A percentile compares a stretch with the other conserved stretches of the same genome.
Evolutionary conservation across 1,140 invertebrate genomes (phyloP).

Genomic region (Tenebrio molitor): DNA sequence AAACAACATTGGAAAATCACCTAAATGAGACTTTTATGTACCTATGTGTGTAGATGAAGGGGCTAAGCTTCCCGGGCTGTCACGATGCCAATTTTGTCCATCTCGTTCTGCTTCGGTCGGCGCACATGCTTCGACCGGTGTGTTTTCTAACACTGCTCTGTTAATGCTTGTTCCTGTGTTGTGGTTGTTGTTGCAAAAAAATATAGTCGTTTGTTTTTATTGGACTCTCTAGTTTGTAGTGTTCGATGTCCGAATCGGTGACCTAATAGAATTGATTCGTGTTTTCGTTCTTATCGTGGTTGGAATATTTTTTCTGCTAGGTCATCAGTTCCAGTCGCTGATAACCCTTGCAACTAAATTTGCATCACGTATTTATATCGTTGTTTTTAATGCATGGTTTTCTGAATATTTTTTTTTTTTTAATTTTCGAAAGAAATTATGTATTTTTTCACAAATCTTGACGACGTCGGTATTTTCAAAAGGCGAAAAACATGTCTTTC

Average conservation of each 20-base stretch:
- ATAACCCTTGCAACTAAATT: not conserved
- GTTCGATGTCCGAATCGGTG: not conserved
- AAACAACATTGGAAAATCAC: not conserved
- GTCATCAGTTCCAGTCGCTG: not conserved
- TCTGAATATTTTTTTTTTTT: not conserved
- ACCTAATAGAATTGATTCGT: not conserved
- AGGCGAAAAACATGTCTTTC: too few species aligned
- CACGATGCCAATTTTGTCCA: conserved; percentile 94
- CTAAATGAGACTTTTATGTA: conserved; percentile 50
- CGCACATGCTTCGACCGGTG: conserved; percentile 95
- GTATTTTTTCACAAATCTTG: not conserved
- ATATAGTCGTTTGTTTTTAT: not conserved
- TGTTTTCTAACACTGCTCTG: conserved; percentile 69
- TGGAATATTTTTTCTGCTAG: too few species aligned
- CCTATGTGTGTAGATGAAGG: conserved; percentile 84
- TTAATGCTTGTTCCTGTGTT: conserved; percentile 43
- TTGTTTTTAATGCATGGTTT: not conserved
- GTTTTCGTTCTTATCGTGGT: not conserved
- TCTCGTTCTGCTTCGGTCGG: conserved; percentile 93
- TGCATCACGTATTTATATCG: not conserved
- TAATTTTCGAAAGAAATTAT: not conserved
- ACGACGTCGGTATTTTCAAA: not conserved
- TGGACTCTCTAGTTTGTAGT: conserved; percentile 13
- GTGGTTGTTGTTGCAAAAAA: not conserved
- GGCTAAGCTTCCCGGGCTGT: conserved; percentile 93